A percentile compares a stretch with the other conserved stretches of the same genome.
Evolutionary conservation across 1,140 invertebrate genomes (phyloP).

Genomic region (Dreissena rostriformis): DNA sequence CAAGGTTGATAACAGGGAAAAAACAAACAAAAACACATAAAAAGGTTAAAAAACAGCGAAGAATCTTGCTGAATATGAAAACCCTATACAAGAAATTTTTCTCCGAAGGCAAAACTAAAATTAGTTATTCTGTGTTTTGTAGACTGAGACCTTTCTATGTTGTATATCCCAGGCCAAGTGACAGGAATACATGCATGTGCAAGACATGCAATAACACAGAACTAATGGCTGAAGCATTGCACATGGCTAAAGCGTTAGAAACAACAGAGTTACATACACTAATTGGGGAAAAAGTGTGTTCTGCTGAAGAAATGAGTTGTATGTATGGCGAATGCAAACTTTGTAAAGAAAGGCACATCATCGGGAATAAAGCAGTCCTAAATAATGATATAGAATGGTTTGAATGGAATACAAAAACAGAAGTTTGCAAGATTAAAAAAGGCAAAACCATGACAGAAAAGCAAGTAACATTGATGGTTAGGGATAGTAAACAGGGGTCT

Average conservation of each 20-base stretch:
- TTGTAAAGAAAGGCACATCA: constrained; percentile 34
- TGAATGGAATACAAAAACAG: constrained; percentile 37
- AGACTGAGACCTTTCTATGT: constrained; percentile 56
- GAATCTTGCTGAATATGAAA: constrained; percentile 41
- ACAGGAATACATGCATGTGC: constrained; percentile 57
- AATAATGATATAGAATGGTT: constrained; percentile 21
- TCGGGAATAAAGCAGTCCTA: constrained; percentile 1
- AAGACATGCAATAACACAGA: constrained; percentile 55
- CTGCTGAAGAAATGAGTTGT: constrained; percentile 29
- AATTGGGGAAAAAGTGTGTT: constrained; percentile 23
- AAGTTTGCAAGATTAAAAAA: constrained; percentile 35
- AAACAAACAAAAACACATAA: constrained; percentile 47
- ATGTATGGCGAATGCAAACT: constrained; percentile 55
- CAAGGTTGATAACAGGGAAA: constrained; percentile 43
- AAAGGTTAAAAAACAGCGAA: constrained; percentile 56
- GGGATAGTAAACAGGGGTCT: background rate
- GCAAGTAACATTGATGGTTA: background rate
- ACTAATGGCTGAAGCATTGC: constrained; percentile 44
- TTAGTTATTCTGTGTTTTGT: constrained; percentile 57
- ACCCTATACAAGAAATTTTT: constrained; percentile 52
- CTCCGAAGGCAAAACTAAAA: constrained; percentile 44
- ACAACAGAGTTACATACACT: constrained; percentile 9
- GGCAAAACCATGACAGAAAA: constrained; percentile 32
- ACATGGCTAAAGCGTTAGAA: constrained; percentile 9
- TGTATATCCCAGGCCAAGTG: constrained; percentile 37